Percentiles rank a stretch among this genome's conserved stretches.
These are phyloP conservation scores for Nephrotoma guestfalica DNA, from an alignment of 2,888 invertebrate species.

Conservation along the genomic window DNA sequence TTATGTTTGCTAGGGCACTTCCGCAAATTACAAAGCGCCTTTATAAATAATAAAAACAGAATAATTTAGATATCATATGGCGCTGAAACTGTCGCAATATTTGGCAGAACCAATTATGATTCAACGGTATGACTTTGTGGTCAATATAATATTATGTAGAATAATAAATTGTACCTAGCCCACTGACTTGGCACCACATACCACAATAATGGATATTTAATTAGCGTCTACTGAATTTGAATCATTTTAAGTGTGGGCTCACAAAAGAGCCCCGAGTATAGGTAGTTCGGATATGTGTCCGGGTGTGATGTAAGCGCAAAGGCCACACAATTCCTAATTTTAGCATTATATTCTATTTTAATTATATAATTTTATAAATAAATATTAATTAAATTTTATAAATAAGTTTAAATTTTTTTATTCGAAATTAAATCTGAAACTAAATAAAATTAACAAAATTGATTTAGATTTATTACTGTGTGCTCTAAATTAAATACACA, in stretches of 20 bases:
- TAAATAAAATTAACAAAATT: neutral
- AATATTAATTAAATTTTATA: neutral
- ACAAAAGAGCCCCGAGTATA: neutral
- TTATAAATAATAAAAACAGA: too few relatives aligned
- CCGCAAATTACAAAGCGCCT: too few relatives aligned
- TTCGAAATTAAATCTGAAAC: neutral
- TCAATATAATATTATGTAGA: neutral
- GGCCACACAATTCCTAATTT: neutral
- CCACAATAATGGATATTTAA: neutral
- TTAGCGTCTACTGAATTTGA: neutral
- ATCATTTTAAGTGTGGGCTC: neutral
- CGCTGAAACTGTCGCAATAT: neutral
- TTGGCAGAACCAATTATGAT: neutral
- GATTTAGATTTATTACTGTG: neutral
- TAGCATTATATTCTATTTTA: neutral
- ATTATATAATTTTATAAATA: neutral
- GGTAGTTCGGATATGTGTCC: neutral
- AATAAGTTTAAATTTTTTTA: neutral
- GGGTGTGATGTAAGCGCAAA: neutral
- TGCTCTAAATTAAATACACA: neutral
- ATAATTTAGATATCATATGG: too few relatives aligned
- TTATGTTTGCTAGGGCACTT: too few relatives aligned
- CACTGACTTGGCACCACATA: neutral
- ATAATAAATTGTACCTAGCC: neutral
- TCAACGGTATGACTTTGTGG: neutral